These are phyloP conservation scores for Zaprionus bogoriensis DNA, from an alignment of 2,888 invertebrate species.

Conservation along the genomic window DNA sequence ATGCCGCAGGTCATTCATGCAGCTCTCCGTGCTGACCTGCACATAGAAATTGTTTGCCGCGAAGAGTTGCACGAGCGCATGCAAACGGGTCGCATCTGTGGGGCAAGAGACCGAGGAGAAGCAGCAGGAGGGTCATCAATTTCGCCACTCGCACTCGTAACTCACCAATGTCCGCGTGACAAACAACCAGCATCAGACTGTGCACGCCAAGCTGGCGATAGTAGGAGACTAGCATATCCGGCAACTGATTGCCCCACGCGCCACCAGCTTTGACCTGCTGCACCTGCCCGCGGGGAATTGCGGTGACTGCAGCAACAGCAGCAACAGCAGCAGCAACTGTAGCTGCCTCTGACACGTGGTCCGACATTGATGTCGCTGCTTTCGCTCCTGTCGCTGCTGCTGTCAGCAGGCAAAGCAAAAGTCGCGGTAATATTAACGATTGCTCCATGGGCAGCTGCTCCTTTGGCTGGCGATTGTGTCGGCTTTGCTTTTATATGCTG, in stretches of 20 bases:
- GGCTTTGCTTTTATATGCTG: conserved; percentile 54
- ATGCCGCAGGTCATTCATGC: conserved; percentile 55
- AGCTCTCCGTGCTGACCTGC: conserved; percentile 62
- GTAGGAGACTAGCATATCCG: conserved; percentile 77
- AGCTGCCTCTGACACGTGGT: conserved; percentile 62
- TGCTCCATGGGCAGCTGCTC: conserved; percentile 61
- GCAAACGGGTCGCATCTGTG: conserved; percentile 27
- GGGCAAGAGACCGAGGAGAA: neutral
- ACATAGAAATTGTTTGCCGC: conserved; percentile 61
- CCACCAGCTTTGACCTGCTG: conserved; percentile 20
- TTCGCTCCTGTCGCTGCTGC: too few relatives aligned
- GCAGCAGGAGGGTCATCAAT: conserved; percentile 29
- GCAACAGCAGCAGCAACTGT: conserved; percentile 2
- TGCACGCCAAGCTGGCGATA: conserved; percentile 78
- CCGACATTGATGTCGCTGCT: conserved; percentile 47
- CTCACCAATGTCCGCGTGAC: conserved; percentile 72
- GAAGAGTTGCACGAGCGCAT: conserved; percentile 50
- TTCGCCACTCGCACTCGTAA: conserved; percentile 29
- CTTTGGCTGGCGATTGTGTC: conserved; percentile 38
- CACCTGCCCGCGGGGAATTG: conserved; percentile 31
- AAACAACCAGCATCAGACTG: conserved; percentile 75
- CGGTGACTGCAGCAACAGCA: conserved; percentile 6
- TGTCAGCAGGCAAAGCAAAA: conserved; percentile 32
- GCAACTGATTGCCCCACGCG: conserved; percentile 74
- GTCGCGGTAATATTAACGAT: conserved; percentile 63